phyloP scores from a whole-genome alignment of 1,140 invertebrate genomes.

The Macrocentrus cingulum region DNA sequence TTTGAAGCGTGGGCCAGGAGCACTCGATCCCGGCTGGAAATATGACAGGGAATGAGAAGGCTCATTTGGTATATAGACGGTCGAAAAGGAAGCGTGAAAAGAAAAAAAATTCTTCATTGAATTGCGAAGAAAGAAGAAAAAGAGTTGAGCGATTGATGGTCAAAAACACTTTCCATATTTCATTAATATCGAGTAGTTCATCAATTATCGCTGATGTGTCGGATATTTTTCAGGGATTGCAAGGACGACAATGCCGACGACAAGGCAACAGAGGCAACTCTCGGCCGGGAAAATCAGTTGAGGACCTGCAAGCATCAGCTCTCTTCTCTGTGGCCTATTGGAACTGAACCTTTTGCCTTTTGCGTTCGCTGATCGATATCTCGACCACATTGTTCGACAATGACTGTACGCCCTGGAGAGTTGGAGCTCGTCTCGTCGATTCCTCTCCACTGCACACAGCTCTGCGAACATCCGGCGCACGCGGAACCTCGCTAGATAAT shows the following conservation, averaged over 20 bases:
- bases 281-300: conserved; percentile 13
- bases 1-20: neutral
- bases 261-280: conserved; percentile 19
- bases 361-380: conserved; percentile 24
- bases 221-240: neutral
- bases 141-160: no score
- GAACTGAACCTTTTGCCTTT: conserved; percentile 30
- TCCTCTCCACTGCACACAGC: conserved; percentile 2
- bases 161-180: no score
- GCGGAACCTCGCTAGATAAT: conserved; percentile 18
- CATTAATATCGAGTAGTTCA: no score
- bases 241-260: conserved; percentile 9
- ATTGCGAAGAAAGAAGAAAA: no score
- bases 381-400: conserved; percentile 25
- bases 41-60: neutral
- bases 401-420: conserved; percentile 5
- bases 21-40: neutral
- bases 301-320: conserved; percentile 14
- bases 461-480: conserved; percentile 10
- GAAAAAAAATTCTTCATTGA: neutral
- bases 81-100: no score
- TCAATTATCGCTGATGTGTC: no score
- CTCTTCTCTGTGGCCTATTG: neutral
- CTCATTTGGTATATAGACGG: neutral
- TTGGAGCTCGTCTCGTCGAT: conserved; percentile 5